Evolutionary conservation across 2,113 vertebrate species (phyloP), one percentile per base, ranked within the genome.

Genomic region (Nipponia nippon): DNA sequence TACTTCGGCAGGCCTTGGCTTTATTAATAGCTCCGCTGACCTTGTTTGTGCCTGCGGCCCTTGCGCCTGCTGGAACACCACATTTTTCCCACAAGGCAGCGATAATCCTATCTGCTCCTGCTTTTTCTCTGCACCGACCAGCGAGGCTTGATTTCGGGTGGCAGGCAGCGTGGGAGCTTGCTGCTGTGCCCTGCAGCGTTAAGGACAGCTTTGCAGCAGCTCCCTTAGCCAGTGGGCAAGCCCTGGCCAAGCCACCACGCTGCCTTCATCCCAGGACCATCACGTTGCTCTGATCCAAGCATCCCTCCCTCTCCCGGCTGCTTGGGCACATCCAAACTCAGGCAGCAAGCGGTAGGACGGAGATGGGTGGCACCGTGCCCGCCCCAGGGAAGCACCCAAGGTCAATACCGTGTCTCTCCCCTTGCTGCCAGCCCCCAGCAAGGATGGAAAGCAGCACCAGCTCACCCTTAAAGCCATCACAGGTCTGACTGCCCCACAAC

Each of bases 81-180:
- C 88, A 11, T 80, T 96, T 85, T 96, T 93, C 96, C 96, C 91
- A 94, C 82, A 88, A 66, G 62, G 83, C 66, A 85, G 46, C 29
- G 30, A 72, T 7, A 77, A 71, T 47, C 47, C 90, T 94, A 87
- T 97, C 96, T 97, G 94, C 89, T 96, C 88, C 95, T 15, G 4
- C 56, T 93, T 90, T 91, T 78, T 71, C 90, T 61, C 84, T 38
- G n/a, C 25, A 4, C 25, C 5, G 5, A 36, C 2, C 7, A 72
- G 91, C 49, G 52, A 91, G 55, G 76, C 44, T 67, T 29, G 10
- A 66, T 89, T 95, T n/a, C 0, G 4, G 93, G 46, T 67, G 94
- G 53, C 76, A 53, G 92, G 78, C 78, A 72, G 32, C 3, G 5
- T 2, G 7, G 58, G 26, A 77, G n/a, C 62, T 83, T 20, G 3